Base-by-base conservation (phyloP, 2,888 invertebrate genomes). In the Ichneumoninae sp. region DNA sequence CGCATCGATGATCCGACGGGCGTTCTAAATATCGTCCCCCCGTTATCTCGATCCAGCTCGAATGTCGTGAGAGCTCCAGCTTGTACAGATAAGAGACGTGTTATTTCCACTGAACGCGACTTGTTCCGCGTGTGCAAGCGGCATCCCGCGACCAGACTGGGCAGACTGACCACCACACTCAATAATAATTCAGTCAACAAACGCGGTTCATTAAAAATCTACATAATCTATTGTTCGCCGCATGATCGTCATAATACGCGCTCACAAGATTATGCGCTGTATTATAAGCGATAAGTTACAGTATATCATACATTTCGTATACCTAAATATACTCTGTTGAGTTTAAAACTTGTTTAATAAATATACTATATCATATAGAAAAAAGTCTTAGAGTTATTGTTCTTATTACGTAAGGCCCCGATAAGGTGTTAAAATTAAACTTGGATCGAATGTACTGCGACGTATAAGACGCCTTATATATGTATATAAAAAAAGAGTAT, bases 311-410 rank as follows among this genome's bases (percentile, higher is more conserved):
- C 70, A 71, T 54, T 16, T 36, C 70, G 16, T 71, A 71, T 54
- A 71, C 13, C 70, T 71, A 71, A 54, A 54, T 54, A 36, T 65
- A 22, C 52, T 54, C 36, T 52, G 33, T n/a, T 6, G 70, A 71
- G 70, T 40, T 71, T 22, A 54, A 60, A 30, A 44, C 60, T 80
- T 68, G 66, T 60, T n/a, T 77, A 77, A 81, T 84, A 84, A 84
- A 84, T 81, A 84, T 77, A 81, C 26, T 74, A 78, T 76, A 81
- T 22, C 69, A 30, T 73, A 76, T 82, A 85, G 68, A 79, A 83
- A 85, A 68, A 54, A 10, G 19, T 19, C 47, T 47, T 47, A 47
- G 1, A 16, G 16, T 47, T 47, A 47, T 16, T 47, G 13, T 47
- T 47, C 16, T 47, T 47, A 16, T 47, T 47, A 16, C 16, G 13